Base-by-base conservation (phyloP, 1,140 invertebrate species). In the Aleiodes sp. region DNA sequence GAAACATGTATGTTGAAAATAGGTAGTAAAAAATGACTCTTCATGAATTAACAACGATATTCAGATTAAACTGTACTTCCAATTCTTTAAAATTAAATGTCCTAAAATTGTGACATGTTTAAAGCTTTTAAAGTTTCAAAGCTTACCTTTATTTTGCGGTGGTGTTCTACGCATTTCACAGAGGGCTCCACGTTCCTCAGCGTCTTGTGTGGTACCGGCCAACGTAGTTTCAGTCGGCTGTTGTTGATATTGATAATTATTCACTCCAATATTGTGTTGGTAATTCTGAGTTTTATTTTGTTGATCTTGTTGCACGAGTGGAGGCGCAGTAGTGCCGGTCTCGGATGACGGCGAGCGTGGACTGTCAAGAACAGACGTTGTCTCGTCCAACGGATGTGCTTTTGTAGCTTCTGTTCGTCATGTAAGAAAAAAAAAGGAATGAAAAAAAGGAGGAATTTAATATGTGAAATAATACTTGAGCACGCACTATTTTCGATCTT, bases 81-180 rank as follows among this genome's bases (percentile, higher is more conserved):
- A 62, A n/a, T 16, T 46, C 14, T 6, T 29, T 61, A 35, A 29
- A 52, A 14, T 28, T 24, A 28, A 16, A 46, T 16, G 2, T 21
- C 14, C 43, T 21, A 52, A 26, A 46, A 65, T 24, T n/a, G 26
- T 19, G 21, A 59, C 29, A 31, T 57, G 7, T 41, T 52, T 10
- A 52, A 52, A 52, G n/a, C n/a, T n/a, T n/a, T n/a, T n/a, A n/a
- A n/a, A n/a, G n/a, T n/a, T n/a, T n/a, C n/a, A n/a, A 41, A 19
- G 70, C 69, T 78, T 60, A 85, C 84, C 79, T 84, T 86, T 85
- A 79, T 83, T 84, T 73, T 84, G 81, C 71, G 81, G 81, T 81
- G 82, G 81, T 82, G 84, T 84, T 52, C 81, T 85, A 73, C 84
- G 82, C 85, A 86, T 86, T 68, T 86, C 84, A 85, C 78, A 84